Evolutionary conservation across 2,888 invertebrate genomes (phyloP).

Genomic region (Cheiracanthium punctorium): DNA sequence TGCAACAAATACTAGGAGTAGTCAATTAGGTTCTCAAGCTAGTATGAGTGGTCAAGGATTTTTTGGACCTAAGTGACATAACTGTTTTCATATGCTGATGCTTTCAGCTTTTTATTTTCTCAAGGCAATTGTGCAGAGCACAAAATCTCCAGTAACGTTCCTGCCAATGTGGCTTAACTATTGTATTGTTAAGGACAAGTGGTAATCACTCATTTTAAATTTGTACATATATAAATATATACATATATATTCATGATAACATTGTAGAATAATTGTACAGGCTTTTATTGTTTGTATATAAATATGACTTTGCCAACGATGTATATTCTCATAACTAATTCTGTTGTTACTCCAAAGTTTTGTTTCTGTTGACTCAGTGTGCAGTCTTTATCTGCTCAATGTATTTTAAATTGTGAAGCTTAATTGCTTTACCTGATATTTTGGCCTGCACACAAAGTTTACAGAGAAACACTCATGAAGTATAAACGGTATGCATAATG

Average conservation of each 20-base stretch:
- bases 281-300: slow-evolving; percentile 69
- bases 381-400: slow-evolving; percentile 62
- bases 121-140: slow-evolving; percentile 33
- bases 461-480: slow-evolving; percentile 14
- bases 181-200: slow-evolving; percentile 37
- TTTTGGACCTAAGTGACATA: slow-evolving; percentile 63
- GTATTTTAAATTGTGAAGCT: slow-evolving; percentile 37
- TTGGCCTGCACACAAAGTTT: slow-evolving; percentile 21
- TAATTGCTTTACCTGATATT: slow-evolving; percentile 29
- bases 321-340: slow-evolving; percentile 59
- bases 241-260: slow-evolving; percentile 29
- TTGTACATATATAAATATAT: slow-evolving; percentile 53
- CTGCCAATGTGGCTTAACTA: slow-evolving; percentile 63
- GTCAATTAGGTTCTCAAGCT: slow-evolving; percentile 68
- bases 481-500: too few species aligned
- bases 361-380: slow-evolving; percentile 57
- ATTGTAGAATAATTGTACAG: slow-evolving; percentile 67
- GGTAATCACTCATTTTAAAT: slow-evolving; percentile 45
- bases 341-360: slow-evolving; percentile 48
- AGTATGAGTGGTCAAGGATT: slow-evolving; percentile 65
- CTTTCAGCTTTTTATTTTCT: slow-evolving; percentile 27
- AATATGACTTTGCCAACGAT: slow-evolving; percentile 45
- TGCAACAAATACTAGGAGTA: slow-evolving; percentile 86
- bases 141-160: slow-evolving; percentile 52
- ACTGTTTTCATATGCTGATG: slow-evolving; percentile 21